Percentiles rank a stretch among this genome's conserved stretches.
Evolutionary conservation across 2,113 vertebrate genomes (phyloP).

Genomic region (Lamprotornis superbus): DNA sequence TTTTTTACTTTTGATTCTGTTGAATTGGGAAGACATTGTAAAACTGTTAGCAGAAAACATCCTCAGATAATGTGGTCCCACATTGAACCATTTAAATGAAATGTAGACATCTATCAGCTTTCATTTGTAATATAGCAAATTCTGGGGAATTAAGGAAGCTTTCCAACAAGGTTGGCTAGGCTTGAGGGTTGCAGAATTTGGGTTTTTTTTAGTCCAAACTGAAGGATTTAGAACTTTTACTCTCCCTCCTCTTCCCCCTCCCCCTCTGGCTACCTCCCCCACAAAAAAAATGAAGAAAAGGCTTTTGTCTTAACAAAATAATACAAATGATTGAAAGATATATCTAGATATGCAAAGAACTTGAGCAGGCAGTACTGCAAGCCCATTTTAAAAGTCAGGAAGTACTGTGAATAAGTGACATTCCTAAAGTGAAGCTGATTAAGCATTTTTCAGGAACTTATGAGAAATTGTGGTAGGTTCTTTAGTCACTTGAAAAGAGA

Average conservation of each 20-base stretch:
- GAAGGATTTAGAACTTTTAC: background rate
- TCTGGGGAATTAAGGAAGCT: background rate
- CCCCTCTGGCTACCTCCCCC: rapidly evolving
- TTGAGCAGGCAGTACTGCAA: background rate
- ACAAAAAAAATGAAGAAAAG: background rate
- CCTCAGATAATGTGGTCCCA: background rate
- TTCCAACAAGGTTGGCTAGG: background rate
- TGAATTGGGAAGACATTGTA: background rate
- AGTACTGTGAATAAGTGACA: background rate
- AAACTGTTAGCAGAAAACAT: background rate
- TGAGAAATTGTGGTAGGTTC: background rate
- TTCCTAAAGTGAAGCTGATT: background rate
- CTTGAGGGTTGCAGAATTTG: background rate
- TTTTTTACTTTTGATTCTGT: background rate
- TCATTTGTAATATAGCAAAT: background rate
- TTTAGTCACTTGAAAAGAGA: background rate
- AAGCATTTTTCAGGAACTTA: background rate
- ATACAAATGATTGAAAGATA: background rate
- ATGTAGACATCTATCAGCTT: background rate
- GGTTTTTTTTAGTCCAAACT: background rate
- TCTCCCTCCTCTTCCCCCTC: rapidly evolving
- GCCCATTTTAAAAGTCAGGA: background rate
- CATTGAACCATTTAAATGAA: background rate
- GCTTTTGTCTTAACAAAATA: background rate
- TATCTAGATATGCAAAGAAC: background rate